phyloP scores from a whole-genome alignment of 2,113 vertebrate species.

The Oreotrochilus melanogaster region DNA sequence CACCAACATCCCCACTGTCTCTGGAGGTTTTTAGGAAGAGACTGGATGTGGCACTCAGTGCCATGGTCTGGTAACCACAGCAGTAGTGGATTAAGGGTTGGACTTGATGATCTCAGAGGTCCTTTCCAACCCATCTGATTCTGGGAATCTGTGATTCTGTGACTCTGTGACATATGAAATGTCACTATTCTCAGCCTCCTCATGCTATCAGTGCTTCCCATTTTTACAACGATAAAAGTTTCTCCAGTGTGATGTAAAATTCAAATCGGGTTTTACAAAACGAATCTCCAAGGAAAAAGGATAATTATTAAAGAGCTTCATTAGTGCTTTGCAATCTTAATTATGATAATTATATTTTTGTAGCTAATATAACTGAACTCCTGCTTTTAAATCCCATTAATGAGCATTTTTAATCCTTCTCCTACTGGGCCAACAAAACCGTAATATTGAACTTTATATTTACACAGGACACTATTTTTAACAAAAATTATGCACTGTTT shows the following conservation, averaged over 20 bases:
- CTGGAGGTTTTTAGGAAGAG: too few species aligned
- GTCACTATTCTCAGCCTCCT: not conserved
- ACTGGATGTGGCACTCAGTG: too few species aligned
- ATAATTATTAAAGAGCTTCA: slow-evolving; percentile 68
- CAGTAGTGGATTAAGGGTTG: too few species aligned
- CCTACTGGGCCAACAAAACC: slow-evolving; percentile 55
- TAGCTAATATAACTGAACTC: slow-evolving; percentile 64
- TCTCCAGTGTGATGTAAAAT: slow-evolving; percentile 20
- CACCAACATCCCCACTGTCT: fast-evolving
- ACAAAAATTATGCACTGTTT: not conserved
- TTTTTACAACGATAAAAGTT: slow-evolving; percentile 17
- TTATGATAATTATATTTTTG: slow-evolving; percentile 75
- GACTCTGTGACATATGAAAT: not conserved
- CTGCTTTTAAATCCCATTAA: slow-evolving; percentile 70
- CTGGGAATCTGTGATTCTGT: too few species aligned
- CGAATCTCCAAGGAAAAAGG: slow-evolving; percentile 61
- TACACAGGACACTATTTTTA: slow-evolving; percentile 17
- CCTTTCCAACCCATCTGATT: too few species aligned
- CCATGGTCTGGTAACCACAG: too few species aligned
- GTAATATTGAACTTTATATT: slow-evolving; percentile 39
- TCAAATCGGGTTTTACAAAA: slow-evolving; percentile 61
- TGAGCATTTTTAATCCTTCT: slow-evolving; percentile 54
- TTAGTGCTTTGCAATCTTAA: slow-evolving; percentile 72
- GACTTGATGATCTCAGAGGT: too few species aligned
- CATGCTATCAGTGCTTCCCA: not conserved